A percentile compares a stretch with the other conserved stretches of the same genome.
These are phyloP conservation scores for Drosophila gaucha DNA, from an alignment of 2,888 invertebrate genomes.

Conservation along the genomic window DNA sequence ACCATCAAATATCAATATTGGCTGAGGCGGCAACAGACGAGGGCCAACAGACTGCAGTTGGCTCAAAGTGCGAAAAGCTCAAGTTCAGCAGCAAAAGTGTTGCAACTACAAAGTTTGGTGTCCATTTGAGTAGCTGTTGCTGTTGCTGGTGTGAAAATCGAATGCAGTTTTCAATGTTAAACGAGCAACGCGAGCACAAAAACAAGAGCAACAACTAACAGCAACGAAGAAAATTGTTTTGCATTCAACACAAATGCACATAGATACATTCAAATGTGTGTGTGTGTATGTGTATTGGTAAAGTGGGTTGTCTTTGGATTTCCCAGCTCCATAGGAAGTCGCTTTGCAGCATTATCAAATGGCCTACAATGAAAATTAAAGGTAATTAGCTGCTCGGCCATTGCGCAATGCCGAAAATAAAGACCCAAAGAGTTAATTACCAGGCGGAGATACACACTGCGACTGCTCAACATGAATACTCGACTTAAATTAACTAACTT, in stretches of 20 bases:
- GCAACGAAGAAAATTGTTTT: constrained; percentile 32
- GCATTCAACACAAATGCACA: constrained; percentile 35
- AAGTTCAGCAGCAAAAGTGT: constrained; percentile 61
- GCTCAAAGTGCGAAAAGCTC: constrained; percentile 52
- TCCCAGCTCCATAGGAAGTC: constrained; percentile 64
- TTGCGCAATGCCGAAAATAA: constrained; percentile 55
- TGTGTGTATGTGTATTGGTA: constrained; percentile 32
- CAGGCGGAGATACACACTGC: constrained; percentile 2
- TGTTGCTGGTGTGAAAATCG: constrained; percentile 19
- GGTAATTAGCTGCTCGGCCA: constrained; percentile 55
- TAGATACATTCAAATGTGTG: background rate
- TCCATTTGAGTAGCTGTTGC: constrained; percentile 8
- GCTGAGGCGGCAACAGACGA: constrained; percentile 6
- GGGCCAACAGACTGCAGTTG: constrained; percentile 21
- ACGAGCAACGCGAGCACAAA: constrained; percentile 18
- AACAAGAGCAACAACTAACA: constrained; percentile 22
- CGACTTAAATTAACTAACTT: constrained; percentile 40
- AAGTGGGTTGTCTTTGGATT: constrained; percentile 56
- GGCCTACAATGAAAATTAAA: constrained; percentile 71
- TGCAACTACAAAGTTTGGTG: constrained; percentile 44
- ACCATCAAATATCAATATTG: constrained; percentile 32
- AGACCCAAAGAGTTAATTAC: constrained; percentile 46
- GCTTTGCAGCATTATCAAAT: constrained; percentile 49
- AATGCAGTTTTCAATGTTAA: constrained; percentile 69
- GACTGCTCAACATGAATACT: constrained; percentile 42